Base-by-base conservation (phyloP, 53 echinoderm and acorn worm species). In the Glandiceps talaboti region DNA sequence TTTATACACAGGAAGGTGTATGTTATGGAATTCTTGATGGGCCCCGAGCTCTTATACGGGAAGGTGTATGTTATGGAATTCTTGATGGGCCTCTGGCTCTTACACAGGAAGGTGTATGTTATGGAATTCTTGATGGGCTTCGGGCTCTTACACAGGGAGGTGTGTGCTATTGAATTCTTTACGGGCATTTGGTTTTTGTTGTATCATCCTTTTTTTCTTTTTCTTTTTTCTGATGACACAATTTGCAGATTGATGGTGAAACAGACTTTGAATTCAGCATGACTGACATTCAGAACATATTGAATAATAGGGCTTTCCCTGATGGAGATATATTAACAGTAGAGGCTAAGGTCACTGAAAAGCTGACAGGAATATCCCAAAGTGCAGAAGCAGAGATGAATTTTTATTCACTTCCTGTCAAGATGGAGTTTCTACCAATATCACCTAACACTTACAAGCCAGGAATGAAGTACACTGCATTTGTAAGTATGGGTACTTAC, bases 401-500 rank as follows among this genome's bases (percentile, higher is more conserved):
- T 0, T 84, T 77, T 33, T 73, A 82, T 25, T 64, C 77, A 1
- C 77, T 76, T 28, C 91, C 86, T 1, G 74, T 91, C 27, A 81
- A 81, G 29, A 80, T 91, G 31, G 33, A 30, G 0, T 86, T 86
- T 30, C 30, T 84, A 27, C 82, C 86, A 1, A 84, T 81, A 29
- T 88, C 79, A 74, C 84, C 91, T 10, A 74, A 28, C 14, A 31
- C 33, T 14, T 91, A 83, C 84, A 91, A 91, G 33, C 91, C 91
- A 6, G 88, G 88, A 32, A 73, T 86, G 0, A 0, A 28, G 26
- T 91, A 84, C 74, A 86, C 83, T 29, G 78, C 86, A 14, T 84
- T 79, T 29, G 91, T 91, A 73, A 86, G 86, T 84, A 25, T 75
- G 1, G 28, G 26, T 14, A 14, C n/a, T n/a, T n/a, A n/a, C n/a